These are phyloP conservation scores for Kryptolebias ocellatus DNA, from an alignment of 2,797 vertebrate genomes.

Conservation along the genomic window DNA sequence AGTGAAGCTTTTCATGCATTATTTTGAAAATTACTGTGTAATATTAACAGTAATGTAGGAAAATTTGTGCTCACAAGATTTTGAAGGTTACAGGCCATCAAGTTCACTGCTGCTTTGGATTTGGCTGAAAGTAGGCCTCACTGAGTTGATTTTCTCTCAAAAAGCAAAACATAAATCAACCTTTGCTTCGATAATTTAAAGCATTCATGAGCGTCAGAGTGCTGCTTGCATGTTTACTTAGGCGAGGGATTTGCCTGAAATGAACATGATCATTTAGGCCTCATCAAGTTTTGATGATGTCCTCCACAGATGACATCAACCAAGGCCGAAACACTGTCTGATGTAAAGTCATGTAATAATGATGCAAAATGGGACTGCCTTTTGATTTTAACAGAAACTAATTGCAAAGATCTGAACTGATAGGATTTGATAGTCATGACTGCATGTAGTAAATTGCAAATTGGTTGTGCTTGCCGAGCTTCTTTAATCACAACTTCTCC, in stretches of 20 bases:
- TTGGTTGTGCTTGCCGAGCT: slow-evolving; percentile 32
- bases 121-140: not conserved
- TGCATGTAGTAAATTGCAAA: slow-evolving; percentile 35
- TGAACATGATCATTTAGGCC: slow-evolving; percentile 25
- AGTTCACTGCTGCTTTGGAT: not conserved
- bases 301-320: slow-evolving; percentile 32
- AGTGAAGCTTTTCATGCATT: too few relatives aligned
- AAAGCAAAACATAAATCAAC: too few relatives aligned
- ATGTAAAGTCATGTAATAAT: slow-evolving; percentile 59
- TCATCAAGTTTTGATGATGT: slow-evolving; percentile 37
- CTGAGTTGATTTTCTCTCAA: too few relatives aligned
- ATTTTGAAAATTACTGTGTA: too few relatives aligned
- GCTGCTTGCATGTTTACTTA: slow-evolving; percentile 10
- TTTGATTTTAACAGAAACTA: slow-evolving; percentile 59
- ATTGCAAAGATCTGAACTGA: slow-evolving; percentile 44
- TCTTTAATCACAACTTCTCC: slow-evolving; percentile 47
- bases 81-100: not conserved
- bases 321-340: slow-evolving; percentile 40
- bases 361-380: slow-evolving; percentile 32
- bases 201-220: slow-evolving; percentile 6
- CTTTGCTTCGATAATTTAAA: slow-evolving; percentile 15
- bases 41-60: not conserved
- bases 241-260: slow-evolving; percentile 6
- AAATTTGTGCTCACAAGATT: not conserved
- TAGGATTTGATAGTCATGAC: slow-evolving; percentile 2